Percentiles rank a stretch among this genome's conserved stretches.
Evolutionary conservation across 2,113 vertebrate species (phyloP).

Genomic region (Carollia perspicillata): DNA sequence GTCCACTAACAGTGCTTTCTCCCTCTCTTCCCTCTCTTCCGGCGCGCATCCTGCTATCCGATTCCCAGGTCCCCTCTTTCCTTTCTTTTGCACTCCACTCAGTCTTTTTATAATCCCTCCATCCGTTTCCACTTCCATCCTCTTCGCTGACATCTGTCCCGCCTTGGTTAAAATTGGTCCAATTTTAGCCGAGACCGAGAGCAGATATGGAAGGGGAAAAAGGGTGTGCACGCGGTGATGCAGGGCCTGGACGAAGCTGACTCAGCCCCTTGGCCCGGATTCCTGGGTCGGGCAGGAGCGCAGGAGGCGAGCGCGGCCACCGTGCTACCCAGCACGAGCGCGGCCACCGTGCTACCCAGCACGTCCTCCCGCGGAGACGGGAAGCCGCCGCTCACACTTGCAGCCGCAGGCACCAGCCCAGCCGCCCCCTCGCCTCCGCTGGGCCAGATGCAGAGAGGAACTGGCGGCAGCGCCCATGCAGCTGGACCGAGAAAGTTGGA

Average conservation of each 20-base stretch:
- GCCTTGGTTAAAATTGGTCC: not conserved
- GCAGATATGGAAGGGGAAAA: not conserved
- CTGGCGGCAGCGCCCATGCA: too few species aligned
- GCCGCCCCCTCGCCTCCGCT: not conserved
- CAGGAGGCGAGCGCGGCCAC: not conserved
- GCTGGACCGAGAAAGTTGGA: not conserved
- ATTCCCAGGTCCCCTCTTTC: not conserved
- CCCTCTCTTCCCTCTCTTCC: not conserved
- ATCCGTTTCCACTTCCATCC: not conserved
- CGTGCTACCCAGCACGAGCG: not conserved
- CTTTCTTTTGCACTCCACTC: not conserved
- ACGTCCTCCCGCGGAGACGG: constrained; percentile 54
- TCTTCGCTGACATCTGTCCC: not conserved
- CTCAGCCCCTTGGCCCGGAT: not conserved
- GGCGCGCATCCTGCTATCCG: not conserved
- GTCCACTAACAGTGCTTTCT: not conserved
- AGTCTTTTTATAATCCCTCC: not conserved
- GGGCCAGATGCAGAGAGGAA: not conserved
- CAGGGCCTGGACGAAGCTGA: rapidly evolving
- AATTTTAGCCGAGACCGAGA: not conserved
- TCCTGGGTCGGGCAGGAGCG: not conserved
- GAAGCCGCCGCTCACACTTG: not conserved
- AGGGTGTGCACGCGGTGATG: rapidly evolving
- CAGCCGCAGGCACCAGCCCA: not conserved
- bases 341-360: constrained; percentile 18